These are phyloP conservation scores for Chrysomela aeneicollis DNA, from an alignment of 2,888 invertebrate species.

Conservation along the genomic window DNA sequence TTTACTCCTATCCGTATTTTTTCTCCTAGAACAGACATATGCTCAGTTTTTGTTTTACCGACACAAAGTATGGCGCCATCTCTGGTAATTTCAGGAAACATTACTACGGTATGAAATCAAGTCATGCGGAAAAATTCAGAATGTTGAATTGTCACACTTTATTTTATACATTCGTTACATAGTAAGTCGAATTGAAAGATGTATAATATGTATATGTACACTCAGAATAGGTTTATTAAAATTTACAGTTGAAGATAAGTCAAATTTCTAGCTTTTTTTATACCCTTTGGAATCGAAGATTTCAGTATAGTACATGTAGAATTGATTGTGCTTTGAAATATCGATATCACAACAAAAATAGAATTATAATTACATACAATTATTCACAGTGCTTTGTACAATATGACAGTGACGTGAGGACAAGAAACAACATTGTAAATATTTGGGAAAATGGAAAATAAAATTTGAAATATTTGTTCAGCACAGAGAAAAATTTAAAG, in stretches of 20 bases:
- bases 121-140: too few species aligned
- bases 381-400: slow-evolving; percentile 29
- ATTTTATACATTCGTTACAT: background rate
- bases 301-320: slow-evolving; percentile 5
- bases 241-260: slow-evolving; percentile 4
- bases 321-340: slow-evolving; percentile 33
- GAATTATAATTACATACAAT: slow-evolving; percentile 26
- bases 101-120: too few species aligned
- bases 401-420: background rate
- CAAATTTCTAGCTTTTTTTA: background rate
- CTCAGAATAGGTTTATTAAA: slow-evolving; percentile 5
- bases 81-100: too few species aligned
- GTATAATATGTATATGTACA: slow-evolving; percentile 14
- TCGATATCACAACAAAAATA: slow-evolving; percentile 25
- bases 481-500: too few species aligned
- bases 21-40: too few species aligned
- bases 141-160: background rate
- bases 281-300: background rate
- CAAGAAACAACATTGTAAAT: background rate
- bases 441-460: background rate
- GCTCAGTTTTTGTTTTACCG: too few species aligned
- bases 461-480: too few species aligned
- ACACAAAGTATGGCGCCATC: too few species aligned
- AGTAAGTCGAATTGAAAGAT: background rate
- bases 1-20: too few species aligned